phyloP scores from a whole-genome alignment of 2,113 vertebrate genomes.

The Cisticola juncidis region DNA sequence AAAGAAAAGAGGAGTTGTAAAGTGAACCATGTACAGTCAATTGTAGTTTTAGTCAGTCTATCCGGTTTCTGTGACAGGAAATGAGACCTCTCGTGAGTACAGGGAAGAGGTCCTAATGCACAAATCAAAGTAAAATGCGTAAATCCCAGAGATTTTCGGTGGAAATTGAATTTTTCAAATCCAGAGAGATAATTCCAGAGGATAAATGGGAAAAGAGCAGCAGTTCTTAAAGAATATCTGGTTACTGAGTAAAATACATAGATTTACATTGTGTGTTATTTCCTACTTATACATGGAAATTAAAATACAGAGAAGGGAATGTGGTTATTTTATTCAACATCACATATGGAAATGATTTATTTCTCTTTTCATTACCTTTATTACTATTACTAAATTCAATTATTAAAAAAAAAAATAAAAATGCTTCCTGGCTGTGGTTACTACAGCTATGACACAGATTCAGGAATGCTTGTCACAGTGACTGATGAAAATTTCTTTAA shows the following conservation, averaged over 20 bases:
- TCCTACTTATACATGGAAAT: not conserved
- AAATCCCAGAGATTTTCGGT: not conserved
- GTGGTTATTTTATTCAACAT: not conserved
- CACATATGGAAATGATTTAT: not conserved
- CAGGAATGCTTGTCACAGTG: not conserved
- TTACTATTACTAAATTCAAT: not conserved
- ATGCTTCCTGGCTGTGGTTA: not conserved
- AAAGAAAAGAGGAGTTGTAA: not conserved
- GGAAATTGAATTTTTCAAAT: not conserved
- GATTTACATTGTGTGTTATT: not conserved
- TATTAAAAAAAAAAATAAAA: not conserved
- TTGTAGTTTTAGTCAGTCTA: not conserved
- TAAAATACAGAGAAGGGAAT: not conserved
- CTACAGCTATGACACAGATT: not conserved
- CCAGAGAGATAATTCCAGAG: not conserved
- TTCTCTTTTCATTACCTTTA: not conserved
- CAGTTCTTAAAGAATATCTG: not conserved
- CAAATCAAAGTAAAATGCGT: not conserved
- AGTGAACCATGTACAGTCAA: not conserved
- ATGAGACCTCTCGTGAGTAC: not conserved
- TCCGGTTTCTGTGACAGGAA: not conserved
- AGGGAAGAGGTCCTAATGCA: not conserved
- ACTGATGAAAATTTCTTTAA: not conserved
- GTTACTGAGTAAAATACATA: not conserved
- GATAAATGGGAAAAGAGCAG: not conserved